A percentile compares a stretch with the other conserved stretches of the same genome.
These are phyloP conservation scores for Chalcis sispes DNA, from an alignment of 2,888 invertebrate species.

Conservation along the genomic window DNA sequence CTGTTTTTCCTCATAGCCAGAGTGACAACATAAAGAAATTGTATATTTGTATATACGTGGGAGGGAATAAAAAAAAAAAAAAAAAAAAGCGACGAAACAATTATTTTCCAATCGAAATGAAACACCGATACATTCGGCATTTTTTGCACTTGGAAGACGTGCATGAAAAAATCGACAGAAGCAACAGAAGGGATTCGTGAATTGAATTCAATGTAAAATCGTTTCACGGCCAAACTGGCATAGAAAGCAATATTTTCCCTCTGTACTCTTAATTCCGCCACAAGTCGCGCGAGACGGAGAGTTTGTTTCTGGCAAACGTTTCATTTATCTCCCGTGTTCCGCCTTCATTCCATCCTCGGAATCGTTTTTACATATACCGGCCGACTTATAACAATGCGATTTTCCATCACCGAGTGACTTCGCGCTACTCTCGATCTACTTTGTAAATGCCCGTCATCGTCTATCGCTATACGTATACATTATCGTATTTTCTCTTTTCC, in stretches of 20 bases:
- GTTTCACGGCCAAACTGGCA: constrained; percentile 62
- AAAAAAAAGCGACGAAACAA: too few relatives aligned
- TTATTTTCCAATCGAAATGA: too few relatives aligned
- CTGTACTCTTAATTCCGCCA: background rate
- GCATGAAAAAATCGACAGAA: constrained; percentile 28
- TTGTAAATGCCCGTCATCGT: constrained; percentile 14
- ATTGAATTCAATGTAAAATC: constrained; percentile 53
- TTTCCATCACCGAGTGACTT: background rate
- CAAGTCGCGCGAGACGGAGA: too few relatives aligned
- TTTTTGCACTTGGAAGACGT: too few relatives aligned
- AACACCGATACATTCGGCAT: too few relatives aligned
- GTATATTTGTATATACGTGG: too few relatives aligned
- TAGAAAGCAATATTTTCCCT: background rate
- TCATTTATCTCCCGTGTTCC: background rate
- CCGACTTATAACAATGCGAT: background rate
- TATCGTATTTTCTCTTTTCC: background rate
- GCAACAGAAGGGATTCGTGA: constrained; percentile 9
- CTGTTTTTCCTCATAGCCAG: too few relatives aligned
- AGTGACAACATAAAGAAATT: too few relatives aligned
- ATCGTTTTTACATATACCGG: constrained; percentile 9
- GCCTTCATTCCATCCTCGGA: background rate
- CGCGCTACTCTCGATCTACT: too few relatives aligned
- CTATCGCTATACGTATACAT: constrained; percentile 6
- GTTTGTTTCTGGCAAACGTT: constrained; percentile 14
- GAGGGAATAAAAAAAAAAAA: too few relatives aligned